Evolutionary conservation across 2,797 vertebrate genomes (phyloP).

Genomic region (Pseudomugil gertrudae): DNA sequence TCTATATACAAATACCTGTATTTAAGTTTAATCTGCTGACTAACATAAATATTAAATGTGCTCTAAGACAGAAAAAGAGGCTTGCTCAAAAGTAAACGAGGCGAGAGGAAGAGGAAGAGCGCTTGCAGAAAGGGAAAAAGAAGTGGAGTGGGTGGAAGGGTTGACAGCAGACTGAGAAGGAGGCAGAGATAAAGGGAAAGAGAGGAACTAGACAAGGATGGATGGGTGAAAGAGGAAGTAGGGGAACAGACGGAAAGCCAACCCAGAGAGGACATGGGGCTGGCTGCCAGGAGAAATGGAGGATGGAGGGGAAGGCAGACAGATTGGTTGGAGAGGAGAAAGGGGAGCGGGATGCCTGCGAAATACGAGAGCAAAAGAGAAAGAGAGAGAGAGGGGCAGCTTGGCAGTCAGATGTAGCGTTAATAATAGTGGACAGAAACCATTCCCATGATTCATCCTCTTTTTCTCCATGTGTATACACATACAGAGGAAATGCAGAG

Average conservation of each 20-base stretch:
- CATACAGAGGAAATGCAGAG: constrained; percentile 19
- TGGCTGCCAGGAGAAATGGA: constrained; percentile 47
- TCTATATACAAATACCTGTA: not conserved
- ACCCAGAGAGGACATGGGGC: constrained; percentile 38
- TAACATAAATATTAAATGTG: not conserved
- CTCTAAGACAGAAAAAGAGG: not conserved
- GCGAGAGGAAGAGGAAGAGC: constrained; percentile 15
- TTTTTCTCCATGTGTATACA: not conserved
- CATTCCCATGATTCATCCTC: constrained; percentile 50
- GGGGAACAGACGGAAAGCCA: constrained; percentile 40
- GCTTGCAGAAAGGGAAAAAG: constrained; percentile 15
- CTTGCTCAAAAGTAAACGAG: constrained; percentile 18
- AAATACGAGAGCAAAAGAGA: constrained; percentile 23
- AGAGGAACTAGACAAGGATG: constrained; percentile 41
- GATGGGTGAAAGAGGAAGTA: constrained; percentile 37
- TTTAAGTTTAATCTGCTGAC: not conserved
- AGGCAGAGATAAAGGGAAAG: constrained; percentile 34
- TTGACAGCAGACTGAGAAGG: constrained; percentile 51
- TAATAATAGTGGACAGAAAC: constrained; percentile 51
- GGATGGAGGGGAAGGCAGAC: constrained; percentile 39
- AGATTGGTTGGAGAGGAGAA: constrained; percentile 49
- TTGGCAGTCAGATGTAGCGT: constrained; percentile 54
- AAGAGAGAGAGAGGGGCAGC: constrained; percentile 37
- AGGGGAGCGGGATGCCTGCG: constrained; percentile 30
- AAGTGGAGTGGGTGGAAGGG: constrained; percentile 11